Base-by-base conservation (phyloP, 2,113 vertebrate genomes). In the Arenaria interpres region DNA sequence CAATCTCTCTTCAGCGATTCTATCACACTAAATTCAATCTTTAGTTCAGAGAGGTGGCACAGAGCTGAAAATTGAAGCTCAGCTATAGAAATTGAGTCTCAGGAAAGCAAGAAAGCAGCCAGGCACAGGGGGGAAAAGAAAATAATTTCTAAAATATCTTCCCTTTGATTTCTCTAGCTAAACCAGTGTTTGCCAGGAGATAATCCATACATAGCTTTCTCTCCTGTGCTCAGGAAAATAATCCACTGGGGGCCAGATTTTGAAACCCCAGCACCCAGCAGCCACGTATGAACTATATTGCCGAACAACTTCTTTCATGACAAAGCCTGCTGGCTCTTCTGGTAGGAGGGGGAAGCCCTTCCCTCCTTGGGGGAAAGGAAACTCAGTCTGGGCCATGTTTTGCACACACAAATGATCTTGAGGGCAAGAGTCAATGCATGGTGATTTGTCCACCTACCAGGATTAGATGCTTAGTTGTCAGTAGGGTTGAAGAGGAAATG, bases 1-100 rank as follows among this genome's bases (percentile, higher is more conserved):
- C 84, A 87, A 89, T 94, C 66, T 72, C 64, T 90, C 46, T 75
- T 76, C 64, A 60, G 50, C 4, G 39, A 71, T 76, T 92, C 35
- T 46, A 85, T 90, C 56, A 0, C 30, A 45, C 30, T 60, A 46
- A 93, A 91, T 95, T 94, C 69, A 92, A 93, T 94, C 62, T 85
- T 75, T 72, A 64, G 57, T 78, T 89, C 92, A 90, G 73, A 93
- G 88, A 83, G 48, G 92, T 73, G 76, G 68, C 69, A 80, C 37
- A 30, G 90, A 95, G 85, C 72, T 89, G 95, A 89, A 96, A 95
- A 95, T 74, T 91, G 77, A 94, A 90, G 32, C 54, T 95, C 72
- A 74, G 68, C 35, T 88, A 19, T 7, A 74, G 50, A 93, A 97
- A 91, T 89, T 66, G 87, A 86, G 39, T 83, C 46, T 88, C 54